Conservation (phyloP, 2,797 vertebrate genomes). For the Tauraco hartlaubi region DNA sequence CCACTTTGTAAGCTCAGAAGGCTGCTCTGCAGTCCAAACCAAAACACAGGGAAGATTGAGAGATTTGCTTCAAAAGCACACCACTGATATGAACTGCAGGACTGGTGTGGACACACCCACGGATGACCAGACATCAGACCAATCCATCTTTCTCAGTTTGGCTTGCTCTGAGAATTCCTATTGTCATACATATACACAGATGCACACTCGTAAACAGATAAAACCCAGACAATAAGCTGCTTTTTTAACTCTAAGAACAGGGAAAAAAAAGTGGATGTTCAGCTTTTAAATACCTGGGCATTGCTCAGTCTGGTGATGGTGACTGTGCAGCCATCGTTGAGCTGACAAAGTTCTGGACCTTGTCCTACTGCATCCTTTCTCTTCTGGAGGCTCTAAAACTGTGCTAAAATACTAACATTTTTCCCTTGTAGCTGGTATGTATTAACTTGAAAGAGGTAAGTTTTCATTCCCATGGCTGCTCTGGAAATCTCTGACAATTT, state of each 20-base stretch:
- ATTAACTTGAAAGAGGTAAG: background rate
- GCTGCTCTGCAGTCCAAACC: background rate
- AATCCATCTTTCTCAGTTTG: conserved; percentile 53
- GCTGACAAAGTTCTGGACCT: background rate
- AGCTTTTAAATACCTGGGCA: background rate
- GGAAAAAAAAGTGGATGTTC: background rate
- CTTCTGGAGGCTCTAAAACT: background rate
- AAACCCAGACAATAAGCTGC: background rate
- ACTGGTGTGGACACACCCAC: conserved; percentile 8
- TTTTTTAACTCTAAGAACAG: background rate
- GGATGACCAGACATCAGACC: conserved; percentile 37
- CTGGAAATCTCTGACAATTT: background rate
- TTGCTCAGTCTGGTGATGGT: background rate
- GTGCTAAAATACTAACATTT: background rate
- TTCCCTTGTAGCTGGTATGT: background rate
- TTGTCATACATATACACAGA: conserved; percentile 52
- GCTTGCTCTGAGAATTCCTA: conserved; percentile 53
- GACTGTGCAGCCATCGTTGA: background rate
- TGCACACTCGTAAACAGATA: conserved; percentile 28
- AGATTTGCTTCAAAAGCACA: background rate
- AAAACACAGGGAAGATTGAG: background rate
- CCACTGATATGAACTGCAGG: background rate
- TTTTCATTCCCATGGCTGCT: background rate
- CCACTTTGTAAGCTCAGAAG: background rate
- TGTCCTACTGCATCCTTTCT: background rate